A percentile compares a stretch with the other conserved stretches of the same genome.
Evolutionary conservation across 2,797 vertebrate genomes (phyloP).

Genomic region (Gymnopithys bicolor): DNA sequence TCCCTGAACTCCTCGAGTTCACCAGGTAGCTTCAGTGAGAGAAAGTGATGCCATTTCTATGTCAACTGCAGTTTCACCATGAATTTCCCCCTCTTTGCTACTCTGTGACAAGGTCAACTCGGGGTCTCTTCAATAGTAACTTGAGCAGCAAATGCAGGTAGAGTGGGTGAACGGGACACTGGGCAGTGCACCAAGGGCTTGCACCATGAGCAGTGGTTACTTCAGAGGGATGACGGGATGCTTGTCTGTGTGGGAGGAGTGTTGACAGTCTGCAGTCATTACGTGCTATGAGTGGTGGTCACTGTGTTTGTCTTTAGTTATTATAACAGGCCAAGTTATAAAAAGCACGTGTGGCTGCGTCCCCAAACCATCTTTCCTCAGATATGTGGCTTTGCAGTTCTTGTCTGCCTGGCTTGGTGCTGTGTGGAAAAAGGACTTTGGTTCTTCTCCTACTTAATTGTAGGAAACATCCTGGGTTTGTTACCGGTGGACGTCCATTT

Average conservation of each 20-base stretch:
- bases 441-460: background rate
- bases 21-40: background rate
- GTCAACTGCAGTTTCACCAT: background rate
- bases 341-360: background rate
- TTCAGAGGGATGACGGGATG: fast-evolving
- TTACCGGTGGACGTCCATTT: background rate
- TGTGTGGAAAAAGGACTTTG: background rate
- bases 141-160: background rate
- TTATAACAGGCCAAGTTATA: background rate
- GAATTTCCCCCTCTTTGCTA: background rate
- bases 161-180: fast-evolving
- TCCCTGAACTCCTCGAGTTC: fast-evolving
- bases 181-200: background rate
- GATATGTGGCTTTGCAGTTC: background rate
- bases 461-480: background rate
- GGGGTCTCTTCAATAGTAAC: background rate
- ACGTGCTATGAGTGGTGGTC: background rate
- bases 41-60: background rate
- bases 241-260: background rate
- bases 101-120: background rate
- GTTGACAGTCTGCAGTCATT: background rate
- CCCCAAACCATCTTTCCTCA: background rate
- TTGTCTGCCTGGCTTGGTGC: background rate
- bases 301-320: background rate
- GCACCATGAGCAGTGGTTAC: background rate